phyloP scores from a whole-genome alignment of 2,113 vertebrate species.

The Hippocampus comes region DNA sequence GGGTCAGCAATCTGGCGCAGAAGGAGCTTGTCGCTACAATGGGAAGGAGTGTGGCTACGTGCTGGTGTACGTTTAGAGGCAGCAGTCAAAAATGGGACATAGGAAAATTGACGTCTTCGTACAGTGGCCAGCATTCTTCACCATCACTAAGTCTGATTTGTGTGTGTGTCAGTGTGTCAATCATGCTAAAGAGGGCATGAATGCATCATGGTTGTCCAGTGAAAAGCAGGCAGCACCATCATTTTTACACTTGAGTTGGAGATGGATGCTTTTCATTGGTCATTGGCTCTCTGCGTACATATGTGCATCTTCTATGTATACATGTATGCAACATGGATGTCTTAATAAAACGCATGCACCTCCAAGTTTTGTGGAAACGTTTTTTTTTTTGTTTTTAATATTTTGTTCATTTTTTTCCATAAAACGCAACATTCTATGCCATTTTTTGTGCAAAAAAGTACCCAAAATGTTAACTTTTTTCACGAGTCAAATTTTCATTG shows the following conservation, averaged over 20 bases:
- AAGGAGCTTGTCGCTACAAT: neutral
- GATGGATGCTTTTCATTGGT: neutral
- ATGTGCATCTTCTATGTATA: constrained; percentile 38
- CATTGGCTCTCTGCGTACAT: constrained; percentile 54
- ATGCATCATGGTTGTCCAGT: neutral
- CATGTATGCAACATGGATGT: constrained; percentile 38
- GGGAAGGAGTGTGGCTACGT: constrained; percentile 16
- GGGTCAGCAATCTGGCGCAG: neutral
- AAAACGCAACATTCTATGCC: too few relatives aligned
- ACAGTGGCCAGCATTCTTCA: constrained; percentile 8
- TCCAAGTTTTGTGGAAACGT: neutral
- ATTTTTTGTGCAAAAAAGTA: neutral
- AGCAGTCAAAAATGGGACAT: constrained; percentile 10
- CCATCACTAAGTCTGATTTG: neutral
- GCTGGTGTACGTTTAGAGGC: constrained; percentile 14
- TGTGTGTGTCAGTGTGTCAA: neutral
- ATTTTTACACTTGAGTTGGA: neutral
- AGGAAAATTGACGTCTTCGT: constrained; percentile 29
- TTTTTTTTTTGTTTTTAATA: too few relatives aligned
- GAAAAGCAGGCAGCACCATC: neutral
- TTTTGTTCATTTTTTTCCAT: too few relatives aligned
- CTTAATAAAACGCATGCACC: neutral
- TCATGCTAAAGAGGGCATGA: neutral
- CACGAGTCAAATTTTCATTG: neutral
- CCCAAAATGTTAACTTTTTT: neutral